Percentiles rank a stretch among this genome's conserved stretches.
Evolutionary conservation across 2,797 vertebrate genomes (phyloP).

Genomic region (Manis javanica): DNA sequence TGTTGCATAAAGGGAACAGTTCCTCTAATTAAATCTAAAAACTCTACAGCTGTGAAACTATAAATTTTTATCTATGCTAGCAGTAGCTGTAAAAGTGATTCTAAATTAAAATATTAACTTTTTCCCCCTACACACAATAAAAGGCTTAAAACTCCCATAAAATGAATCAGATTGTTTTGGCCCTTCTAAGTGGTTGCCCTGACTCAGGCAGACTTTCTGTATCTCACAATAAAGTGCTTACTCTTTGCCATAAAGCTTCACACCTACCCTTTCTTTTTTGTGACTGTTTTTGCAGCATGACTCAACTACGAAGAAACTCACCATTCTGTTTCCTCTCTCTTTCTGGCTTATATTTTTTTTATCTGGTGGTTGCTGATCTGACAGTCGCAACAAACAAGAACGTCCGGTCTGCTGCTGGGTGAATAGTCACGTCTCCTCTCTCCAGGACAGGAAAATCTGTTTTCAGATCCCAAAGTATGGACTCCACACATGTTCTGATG

Average conservation of each 20-base stretch:
- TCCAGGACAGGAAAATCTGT: constrained; percentile 27
- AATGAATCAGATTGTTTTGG: constrained; percentile 70
- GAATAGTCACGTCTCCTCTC: constrained; percentile 43
- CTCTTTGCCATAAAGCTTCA: constrained; percentile 10
- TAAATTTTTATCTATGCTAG: constrained; percentile 84
- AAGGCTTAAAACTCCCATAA: constrained; percentile 69
- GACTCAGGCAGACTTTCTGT: constrained; percentile 12
- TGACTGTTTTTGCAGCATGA: neutral
- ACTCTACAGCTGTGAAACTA: constrained; percentile 83
- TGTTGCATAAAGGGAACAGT: constrained; percentile 79
- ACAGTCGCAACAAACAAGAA: constrained; percentile 7
- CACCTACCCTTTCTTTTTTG: neutral
- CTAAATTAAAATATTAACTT: constrained; percentile 83
- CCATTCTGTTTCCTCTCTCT: neutral
- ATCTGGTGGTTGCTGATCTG: neutral
- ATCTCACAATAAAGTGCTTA: neutral
- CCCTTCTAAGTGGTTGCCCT: constrained; percentile 20
- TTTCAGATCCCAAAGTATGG: constrained; percentile 23
- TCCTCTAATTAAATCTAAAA: constrained; percentile 87
- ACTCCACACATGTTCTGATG: constrained; percentile 16
- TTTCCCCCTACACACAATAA: constrained; percentile 62
- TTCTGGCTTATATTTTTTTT: neutral
- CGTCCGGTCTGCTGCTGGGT: neutral
- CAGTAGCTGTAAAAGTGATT: constrained; percentile 82
- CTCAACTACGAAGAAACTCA: constrained; percentile 38